Evolutionary conservation across 1,140 invertebrate genomes (phyloP), one percentile per base, ranked within the genome.

Genomic region (Drosophila insularis): DNA sequence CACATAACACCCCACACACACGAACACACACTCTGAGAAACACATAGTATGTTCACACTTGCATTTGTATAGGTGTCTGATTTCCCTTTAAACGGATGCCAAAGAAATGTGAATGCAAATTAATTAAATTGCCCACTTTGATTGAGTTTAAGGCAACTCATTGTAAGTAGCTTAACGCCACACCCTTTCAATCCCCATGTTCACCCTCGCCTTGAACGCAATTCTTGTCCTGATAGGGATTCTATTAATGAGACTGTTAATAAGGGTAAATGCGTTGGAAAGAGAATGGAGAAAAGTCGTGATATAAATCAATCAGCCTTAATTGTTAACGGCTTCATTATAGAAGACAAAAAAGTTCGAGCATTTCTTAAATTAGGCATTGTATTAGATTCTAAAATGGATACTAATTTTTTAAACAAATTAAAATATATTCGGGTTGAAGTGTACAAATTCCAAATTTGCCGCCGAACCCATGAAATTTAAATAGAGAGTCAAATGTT

Each of bases 31-130:
- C 13, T 17, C 27, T 8, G 1, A 13, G 13, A 32, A 4, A 2
- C 6, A 23, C 4, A n/a, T 6, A 13, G 46, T 1, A 23, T 31
- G 21, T 11, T 55, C 13, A 55, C 13, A 32, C 7, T 56, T 31
- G 55, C 55, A 14, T 31, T 46, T 46, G 43, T 32, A 8, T 8
- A 14, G 54, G 27, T 32, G 54, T n/a, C 6, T 14, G 27, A 21
- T 40, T 27, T 4, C 17, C 50, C 21, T 46, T 40, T 19, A 53
- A 64, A 56, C 56, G 64, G 43, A 77, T 65, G 27, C 56, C 68
- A 69, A 81, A 60, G 78, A 70, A 85, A 80, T 75, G 71, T 71
- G 79, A 79, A 72, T 75, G 68, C 68, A 87, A 87, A 81, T 87
- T 86, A 87, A 86, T 86, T 81, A 87, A 63, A 76, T 53, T 46